A percentile compares a stretch with the other conserved stretches of the same genome.
These are phyloP conservation scores for Cyprinus carpio DNA, from an alignment of 2,113 vertebrate species.

Conservation along the genomic window DNA sequence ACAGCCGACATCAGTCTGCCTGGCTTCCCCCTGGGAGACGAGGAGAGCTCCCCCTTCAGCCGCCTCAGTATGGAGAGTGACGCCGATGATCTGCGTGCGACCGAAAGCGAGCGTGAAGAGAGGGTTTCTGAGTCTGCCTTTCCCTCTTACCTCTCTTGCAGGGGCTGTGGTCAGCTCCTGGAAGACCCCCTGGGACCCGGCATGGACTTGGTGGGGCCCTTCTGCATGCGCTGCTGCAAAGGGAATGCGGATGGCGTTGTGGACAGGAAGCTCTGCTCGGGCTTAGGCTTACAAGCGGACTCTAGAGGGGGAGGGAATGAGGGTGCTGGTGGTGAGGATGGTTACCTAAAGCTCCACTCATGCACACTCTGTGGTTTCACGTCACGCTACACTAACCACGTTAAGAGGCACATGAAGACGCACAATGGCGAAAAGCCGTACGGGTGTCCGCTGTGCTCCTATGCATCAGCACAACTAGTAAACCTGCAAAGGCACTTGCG, in stretches of 20 bases:
- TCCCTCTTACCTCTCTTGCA: constrained; percentile 80
- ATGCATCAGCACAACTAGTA: constrained; percentile 94
- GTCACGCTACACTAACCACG: constrained; percentile 95
- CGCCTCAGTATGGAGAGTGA: constrained; percentile 88
- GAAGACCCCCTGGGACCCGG: constrained; percentile 74
- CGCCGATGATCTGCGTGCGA: constrained; percentile 77
- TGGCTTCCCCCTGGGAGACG: constrained; percentile 85
- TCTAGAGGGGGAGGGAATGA: constrained; percentile 39
- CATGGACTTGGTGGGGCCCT: constrained; percentile 70
- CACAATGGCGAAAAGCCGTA: constrained; percentile 98
- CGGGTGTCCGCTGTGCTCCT: constrained; percentile 89
- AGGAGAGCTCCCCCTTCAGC: constrained; percentile 84
- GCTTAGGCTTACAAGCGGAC: constrained; percentile 54
- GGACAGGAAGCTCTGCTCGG: constrained; percentile 62
- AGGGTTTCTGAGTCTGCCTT: constrained; percentile 67
- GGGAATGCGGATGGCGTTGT: constrained; percentile 62
- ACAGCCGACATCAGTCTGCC: constrained; percentile 87
- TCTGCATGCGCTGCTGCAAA: constrained; percentile 79
- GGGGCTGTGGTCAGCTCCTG: constrained; percentile 83
- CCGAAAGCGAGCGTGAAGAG: constrained; percentile 71
- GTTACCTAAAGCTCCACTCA: constrained; percentile 80
- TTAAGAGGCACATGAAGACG: constrained; percentile 98
- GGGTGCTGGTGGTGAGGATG: constrained; percentile 66
- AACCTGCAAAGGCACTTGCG: constrained; percentile 96
- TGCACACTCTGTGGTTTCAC: constrained; percentile 94